phyloP scores from a whole-genome alignment of 2,113 vertebrate species.

The Mola mola region DNA sequence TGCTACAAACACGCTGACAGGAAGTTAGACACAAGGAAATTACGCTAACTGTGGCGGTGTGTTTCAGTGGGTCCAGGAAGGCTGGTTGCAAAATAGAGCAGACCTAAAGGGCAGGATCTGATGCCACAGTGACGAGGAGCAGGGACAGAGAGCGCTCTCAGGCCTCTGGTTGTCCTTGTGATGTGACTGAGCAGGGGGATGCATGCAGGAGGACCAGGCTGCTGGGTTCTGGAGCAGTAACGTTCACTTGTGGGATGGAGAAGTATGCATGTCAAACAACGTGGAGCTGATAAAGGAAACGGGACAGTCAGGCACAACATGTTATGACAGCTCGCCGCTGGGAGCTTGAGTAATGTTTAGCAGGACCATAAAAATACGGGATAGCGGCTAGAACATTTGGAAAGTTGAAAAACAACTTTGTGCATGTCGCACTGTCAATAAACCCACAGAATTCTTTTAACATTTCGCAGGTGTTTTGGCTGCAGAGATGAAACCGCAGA shows the following conservation, averaged over 20 bases:
- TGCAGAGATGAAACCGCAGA: conserved; percentile 44
- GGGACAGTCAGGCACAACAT: conserved; percentile 31
- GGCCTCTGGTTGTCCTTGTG: conserved; percentile 4
- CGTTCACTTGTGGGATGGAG: conserved; percentile 23
- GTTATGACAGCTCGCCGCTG: conserved; percentile 39
- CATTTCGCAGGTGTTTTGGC: conserved; percentile 7
- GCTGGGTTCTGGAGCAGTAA: conserved; percentile 26
- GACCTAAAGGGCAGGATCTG: conserved; percentile 5
- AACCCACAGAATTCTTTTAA: conserved; percentile 19
- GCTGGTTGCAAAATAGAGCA: conserved; percentile 1
- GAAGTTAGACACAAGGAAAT: conserved; percentile 58
- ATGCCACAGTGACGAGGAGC: conserved; percentile 22
- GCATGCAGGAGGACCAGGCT: background rate
- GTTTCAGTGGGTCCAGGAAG: conserved; percentile 28
- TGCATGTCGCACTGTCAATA: conserved; percentile 15
- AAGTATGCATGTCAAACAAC: conserved; percentile 42
- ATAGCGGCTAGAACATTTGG: conserved; percentile 22
- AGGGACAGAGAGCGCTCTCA: conserved; percentile 20
- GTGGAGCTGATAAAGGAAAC: conserved; percentile 35
- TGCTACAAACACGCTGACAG: conserved; percentile 30
- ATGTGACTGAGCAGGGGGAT: conserved; percentile 17
- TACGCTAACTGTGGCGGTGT: conserved; percentile 40
- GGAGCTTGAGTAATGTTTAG: conserved; percentile 37
- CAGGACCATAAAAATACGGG: conserved; percentile 26
- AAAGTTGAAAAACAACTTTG: conserved; percentile 52